These are phyloP conservation scores for Diarsia mendica DNA, from an alignment of 2,888 invertebrate species.

Conservation along the genomic window DNA sequence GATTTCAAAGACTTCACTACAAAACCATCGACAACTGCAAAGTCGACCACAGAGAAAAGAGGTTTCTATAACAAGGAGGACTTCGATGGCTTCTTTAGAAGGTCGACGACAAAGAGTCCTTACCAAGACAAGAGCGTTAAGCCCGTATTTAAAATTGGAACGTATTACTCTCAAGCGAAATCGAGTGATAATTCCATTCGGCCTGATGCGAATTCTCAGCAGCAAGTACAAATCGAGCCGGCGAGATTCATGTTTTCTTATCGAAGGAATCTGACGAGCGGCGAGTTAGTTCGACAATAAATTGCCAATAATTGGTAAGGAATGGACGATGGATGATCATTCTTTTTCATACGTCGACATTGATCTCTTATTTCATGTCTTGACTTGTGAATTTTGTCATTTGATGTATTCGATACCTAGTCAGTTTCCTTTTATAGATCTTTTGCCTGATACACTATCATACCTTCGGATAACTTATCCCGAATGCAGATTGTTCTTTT, in stretches of 20 bases:
- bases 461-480: not conserved
- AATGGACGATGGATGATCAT: slow-evolving; percentile 66
- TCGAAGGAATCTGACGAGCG: slow-evolving; percentile 85
- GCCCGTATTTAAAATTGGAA: slow-evolving; percentile 86
- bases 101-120: slow-evolving; percentile 90
- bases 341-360: slow-evolving; percentile 72
- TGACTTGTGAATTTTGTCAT: slow-evolving; percentile 44
- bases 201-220: slow-evolving; percentile 87
- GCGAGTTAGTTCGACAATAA: slow-evolving; percentile 78
- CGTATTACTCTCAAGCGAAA: slow-evolving; percentile 85
- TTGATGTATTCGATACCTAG: slow-evolving; percentile 8
- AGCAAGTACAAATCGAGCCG: slow-evolving; percentile 87
- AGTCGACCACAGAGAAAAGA: slow-evolving; percentile 72
- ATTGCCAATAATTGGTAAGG: slow-evolving; percentile 87
- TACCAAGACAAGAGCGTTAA: slow-evolving; percentile 83
- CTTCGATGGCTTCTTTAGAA: slow-evolving; percentile 80
- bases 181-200: slow-evolving; percentile 86
- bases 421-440: not conserved
- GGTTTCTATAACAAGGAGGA: slow-evolving; percentile 85
- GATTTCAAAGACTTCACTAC: slow-evolving; percentile 87
- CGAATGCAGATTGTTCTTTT: not conserved
- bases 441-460: not conserved
- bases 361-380: slow-evolving; percentile 66
- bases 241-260: slow-evolving; percentile 83
- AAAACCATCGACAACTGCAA: slow-evolving; percentile 73